phyloP scores from a whole-genome alignment of 2,113 vertebrate species.

The Rhagologus leucostigma region DNA sequence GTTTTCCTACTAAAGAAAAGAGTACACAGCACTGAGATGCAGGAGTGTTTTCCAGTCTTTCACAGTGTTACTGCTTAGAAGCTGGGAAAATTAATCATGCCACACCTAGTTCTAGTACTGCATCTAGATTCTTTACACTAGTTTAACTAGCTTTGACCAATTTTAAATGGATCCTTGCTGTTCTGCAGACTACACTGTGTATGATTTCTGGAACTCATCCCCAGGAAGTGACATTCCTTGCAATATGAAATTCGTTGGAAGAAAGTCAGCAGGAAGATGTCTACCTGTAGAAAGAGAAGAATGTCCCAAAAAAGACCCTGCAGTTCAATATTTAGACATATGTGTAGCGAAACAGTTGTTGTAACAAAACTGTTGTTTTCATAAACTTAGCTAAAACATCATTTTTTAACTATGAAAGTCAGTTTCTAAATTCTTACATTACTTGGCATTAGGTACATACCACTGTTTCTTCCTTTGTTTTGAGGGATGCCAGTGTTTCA shows the following conservation, averaged over 20 bases:
- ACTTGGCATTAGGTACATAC: background rate
- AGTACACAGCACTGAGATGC: background rate
- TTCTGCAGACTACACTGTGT: background rate
- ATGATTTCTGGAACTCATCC: background rate
- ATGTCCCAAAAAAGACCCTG: background rate
- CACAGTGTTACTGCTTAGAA: background rate
- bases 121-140: background rate
- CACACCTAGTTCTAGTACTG: background rate
- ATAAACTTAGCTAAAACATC: background rate
- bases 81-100: background rate
- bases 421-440: background rate
- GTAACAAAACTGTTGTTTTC: background rate
- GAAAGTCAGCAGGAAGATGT: background rate
- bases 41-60: background rate
- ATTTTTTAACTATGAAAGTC: background rate
- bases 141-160: background rate
- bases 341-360: background rate
- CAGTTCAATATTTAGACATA: background rate
- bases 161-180: background rate
- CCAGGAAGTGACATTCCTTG: background rate
- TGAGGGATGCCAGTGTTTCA: background rate
- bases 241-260: background rate
- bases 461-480: background rate
- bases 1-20: background rate
- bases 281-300: background rate